A percentile compares a stretch with the other conserved stretches of the same genome.
These are phyloP conservation scores for Promerops cafer DNA, from an alignment of 2,113 vertebrate genomes.

Conservation along the genomic window DNA sequence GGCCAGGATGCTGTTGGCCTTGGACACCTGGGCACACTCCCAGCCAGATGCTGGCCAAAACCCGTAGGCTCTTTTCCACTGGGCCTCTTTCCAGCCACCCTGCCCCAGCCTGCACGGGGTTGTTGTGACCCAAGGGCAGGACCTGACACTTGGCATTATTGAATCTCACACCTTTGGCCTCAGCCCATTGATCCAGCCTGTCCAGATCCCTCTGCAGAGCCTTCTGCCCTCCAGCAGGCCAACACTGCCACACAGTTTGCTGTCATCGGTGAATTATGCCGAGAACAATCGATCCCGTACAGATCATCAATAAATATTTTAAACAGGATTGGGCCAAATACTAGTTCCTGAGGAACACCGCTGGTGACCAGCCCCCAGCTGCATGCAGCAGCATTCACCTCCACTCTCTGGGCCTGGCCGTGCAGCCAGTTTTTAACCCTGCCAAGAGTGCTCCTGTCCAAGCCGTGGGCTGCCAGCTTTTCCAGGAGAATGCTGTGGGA, in stretches of 20 bases:
- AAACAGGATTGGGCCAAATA: neutral
- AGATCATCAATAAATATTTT: neutral
- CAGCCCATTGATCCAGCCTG: neutral
- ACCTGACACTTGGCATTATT: neutral
- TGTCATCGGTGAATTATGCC: neutral
- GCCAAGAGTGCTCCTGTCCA: neutral
- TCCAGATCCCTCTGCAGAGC: neutral
- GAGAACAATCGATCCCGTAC: neutral
- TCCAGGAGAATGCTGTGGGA: neutral
- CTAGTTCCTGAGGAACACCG: neutral
- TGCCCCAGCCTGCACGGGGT: neutral
- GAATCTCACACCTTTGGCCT: neutral
- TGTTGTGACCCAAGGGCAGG: neutral
- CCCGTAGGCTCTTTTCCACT: fast-evolving
- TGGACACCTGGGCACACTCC: no score
- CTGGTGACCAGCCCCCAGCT: neutral
- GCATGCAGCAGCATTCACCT: neutral
- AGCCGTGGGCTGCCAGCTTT: neutral
- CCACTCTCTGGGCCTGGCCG: neutral
- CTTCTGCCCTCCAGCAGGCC: neutral
- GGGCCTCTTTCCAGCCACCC: neutral
- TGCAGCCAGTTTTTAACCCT: neutral
- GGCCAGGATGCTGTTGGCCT: neutral
- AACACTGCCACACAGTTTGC: neutral
- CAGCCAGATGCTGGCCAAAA: fast-evolving